Percentiles rank a stretch among this genome's conserved stretches.
Evolutionary conservation across 1,140 invertebrate species (phyloP).

Genomic region (Melitaea cinxia): DNA sequence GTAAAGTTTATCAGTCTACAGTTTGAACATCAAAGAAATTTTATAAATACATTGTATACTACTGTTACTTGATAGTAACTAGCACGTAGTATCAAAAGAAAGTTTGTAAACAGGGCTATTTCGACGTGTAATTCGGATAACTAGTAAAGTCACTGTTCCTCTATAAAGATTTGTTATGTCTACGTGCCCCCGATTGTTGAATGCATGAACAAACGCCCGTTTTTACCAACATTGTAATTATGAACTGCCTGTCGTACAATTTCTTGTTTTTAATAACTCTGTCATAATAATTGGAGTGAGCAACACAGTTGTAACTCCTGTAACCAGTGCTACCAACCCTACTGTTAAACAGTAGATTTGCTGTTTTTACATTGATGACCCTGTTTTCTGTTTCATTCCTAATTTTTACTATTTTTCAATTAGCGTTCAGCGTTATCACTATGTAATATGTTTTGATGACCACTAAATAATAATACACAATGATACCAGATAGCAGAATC

Average conservation of each 20-base stretch:
- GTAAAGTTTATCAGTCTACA: background rate
- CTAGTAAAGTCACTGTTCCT: constrained; percentile 17
- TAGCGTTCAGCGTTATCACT: no score
- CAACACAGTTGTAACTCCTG: constrained; percentile 20
- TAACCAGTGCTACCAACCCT: no score
- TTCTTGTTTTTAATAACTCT: constrained; percentile 4
- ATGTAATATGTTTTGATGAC: no score
- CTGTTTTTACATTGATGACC: no score
- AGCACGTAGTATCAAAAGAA: constrained; percentile 24
- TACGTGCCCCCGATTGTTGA: constrained; percentile 16
- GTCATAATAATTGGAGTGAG: constrained; percentile 30
- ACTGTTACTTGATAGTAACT: constrained; percentile 10
- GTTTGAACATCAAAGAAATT: constrained; percentile 21
- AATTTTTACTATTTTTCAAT: no score
- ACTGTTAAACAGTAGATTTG: no score
- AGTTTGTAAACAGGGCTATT: constrained; percentile 24
- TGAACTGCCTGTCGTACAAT: background rate
- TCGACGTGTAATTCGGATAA: constrained; percentile 21
- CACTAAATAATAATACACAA: no score
- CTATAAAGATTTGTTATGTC: constrained; percentile 22
- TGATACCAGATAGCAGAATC: no score
- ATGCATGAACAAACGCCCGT: background rate
- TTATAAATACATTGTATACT: constrained; percentile 1
- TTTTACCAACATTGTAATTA: background rate
- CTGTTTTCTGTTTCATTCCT: no score